Evolutionary conservation across 2,113 vertebrate species (phyloP), one percentile per base, ranked within the genome.

Genomic region (Callocephalon fimbriatum): DNA sequence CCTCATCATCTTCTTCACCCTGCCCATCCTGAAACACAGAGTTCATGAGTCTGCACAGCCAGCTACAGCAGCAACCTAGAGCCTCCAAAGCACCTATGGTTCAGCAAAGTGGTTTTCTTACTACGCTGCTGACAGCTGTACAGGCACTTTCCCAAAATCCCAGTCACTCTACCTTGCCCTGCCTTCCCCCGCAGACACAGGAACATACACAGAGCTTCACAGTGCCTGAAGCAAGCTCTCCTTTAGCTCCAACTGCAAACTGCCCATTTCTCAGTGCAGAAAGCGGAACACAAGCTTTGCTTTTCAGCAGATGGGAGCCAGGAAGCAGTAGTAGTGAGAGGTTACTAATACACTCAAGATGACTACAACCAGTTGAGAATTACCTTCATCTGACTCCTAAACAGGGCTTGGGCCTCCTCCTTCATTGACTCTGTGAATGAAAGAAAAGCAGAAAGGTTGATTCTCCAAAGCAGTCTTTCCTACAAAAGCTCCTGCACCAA

Each of bases 331-430:
- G 53, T 32, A 58, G 21, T 6, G 19, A 86, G 37, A 88, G 21
- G 26, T n/a, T 77, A 70, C 35, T 63, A 51, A 68, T n/a, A 17
- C 61, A 82, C 29, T 59, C 54, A 81, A 54, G 54, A 78, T 80
- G 65, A 92, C 45, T 84, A 50, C 45, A 83, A 38, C 59, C 42
- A 92, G 72, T 58, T 32, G 37, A 67, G 59, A 96, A 97, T 98
- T 99, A 99, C 99, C 99, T 99, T 99, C 85, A 99, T 98, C 95
- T 98, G 98, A 96, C 99, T 99, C 98, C 98, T 99, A 80, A 99
- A 99, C 8, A 99, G 99, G 83, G 98, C 98, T 86, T 98, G 99
- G 95, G 99, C 99, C 97, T 99, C 99, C 95, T 99, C 99, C 70
- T 99, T 98, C 97, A 98, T 98, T 98, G 98, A 99, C 97, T 99